phyloP scores from a whole-genome alignment of 1,140 invertebrate genomes.

The Camponotus vicinus region DNA sequence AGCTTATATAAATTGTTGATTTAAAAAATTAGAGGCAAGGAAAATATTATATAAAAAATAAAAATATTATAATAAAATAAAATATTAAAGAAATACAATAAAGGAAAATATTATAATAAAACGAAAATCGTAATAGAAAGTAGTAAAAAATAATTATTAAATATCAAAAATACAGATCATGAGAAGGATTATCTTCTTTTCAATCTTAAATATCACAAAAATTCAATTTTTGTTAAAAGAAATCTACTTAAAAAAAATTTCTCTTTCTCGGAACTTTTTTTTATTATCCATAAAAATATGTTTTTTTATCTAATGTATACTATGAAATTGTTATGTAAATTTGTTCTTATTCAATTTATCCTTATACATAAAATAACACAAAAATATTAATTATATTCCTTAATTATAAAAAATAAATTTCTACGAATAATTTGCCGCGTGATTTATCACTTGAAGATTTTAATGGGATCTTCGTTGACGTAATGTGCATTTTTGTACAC shows the following conservation, averaged over 20 bases:
- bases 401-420: neutral
- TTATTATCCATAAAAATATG: neutral
- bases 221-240: neutral
- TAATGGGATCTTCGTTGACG: neutral
- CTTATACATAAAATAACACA: neutral
- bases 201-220: neutral
- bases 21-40: neutral
- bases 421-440: neutral
- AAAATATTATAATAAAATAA: too few species aligned
- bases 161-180: neutral
- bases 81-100: too few species aligned
- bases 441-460: constrained; percentile 15
- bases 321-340: too few species aligned
- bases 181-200: too few species aligned
- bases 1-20: neutral
- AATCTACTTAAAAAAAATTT: neutral
- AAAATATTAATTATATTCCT: neutral
- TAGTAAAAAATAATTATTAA: neutral
- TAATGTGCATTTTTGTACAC: neutral
- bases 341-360: neutral
- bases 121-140: neutral
- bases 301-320: neutral
- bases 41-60: neutral
- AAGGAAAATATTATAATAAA: neutral
- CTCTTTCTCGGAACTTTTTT: neutral